Evolutionary conservation across 2,113 vertebrate genomes (phyloP).

Genomic region (Pangasianodon hypophthalmus): DNA sequence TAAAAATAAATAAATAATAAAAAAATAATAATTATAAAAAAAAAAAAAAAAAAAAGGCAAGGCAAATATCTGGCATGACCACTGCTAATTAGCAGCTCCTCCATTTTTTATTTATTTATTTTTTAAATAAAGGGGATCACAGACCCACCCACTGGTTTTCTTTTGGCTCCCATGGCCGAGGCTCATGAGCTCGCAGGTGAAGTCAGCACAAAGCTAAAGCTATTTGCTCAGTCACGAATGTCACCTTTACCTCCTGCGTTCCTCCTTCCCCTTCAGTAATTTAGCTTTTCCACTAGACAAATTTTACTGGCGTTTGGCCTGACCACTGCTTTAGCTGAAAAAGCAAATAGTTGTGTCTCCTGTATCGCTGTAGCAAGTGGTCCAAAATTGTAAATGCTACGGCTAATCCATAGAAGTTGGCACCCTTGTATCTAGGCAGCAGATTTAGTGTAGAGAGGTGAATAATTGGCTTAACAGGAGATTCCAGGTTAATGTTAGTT

Average conservation of each 20-base stretch:
- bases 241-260: background rate
- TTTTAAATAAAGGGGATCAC: background rate
- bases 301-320: background rate
- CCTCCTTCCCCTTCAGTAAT: background rate
- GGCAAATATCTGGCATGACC: background rate
- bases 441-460: background rate
- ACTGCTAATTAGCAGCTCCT: background rate
- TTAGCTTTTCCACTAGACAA: background rate
- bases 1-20: no score
- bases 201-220: background rate
- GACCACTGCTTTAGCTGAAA: background rate
- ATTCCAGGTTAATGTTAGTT: background rate
- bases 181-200: background rate
- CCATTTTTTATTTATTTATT: background rate
- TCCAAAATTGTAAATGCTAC: background rate
- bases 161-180: background rate
- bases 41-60: background rate
- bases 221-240: background rate
- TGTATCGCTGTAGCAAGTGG: background rate
- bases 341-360: background rate
- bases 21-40: no score
- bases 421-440: background rate
- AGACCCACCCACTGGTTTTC: background rate
- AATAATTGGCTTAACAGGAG: background rate
- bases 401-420: background rate